Conservation (phyloP, 2,113 vertebrate genomes). For the Malurus cyaneus region DNA sequence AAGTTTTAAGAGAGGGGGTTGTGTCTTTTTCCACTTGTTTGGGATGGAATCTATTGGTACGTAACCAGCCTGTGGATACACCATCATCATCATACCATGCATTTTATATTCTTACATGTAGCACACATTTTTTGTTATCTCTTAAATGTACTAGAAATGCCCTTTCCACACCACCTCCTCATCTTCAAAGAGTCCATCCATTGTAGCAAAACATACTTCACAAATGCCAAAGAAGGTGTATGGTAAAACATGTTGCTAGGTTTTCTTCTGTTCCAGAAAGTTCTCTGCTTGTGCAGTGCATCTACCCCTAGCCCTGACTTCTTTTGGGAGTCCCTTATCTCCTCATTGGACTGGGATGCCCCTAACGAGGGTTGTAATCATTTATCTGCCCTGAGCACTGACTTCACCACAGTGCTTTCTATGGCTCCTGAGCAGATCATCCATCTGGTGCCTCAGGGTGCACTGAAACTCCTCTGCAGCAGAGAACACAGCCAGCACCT, state of each 20-base stretch:
- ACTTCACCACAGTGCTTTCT: neutral
- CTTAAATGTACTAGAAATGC: neutral
- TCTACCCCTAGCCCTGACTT: too few relatives aligned
- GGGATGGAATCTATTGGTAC: neutral
- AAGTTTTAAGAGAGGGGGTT: neutral
- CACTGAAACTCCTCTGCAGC: neutral
- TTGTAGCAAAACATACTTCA: neutral
- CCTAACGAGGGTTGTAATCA: neutral
- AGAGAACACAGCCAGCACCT: neutral
- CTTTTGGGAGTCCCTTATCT: neutral
- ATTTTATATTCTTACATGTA: neutral
- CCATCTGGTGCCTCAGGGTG: neutral
- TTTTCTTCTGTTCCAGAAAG: neutral
- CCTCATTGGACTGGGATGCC: neutral
- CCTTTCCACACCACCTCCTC: neutral
- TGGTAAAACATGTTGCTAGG: fast-evolving
- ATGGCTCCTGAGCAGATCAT: neutral
- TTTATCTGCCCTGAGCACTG: neutral
- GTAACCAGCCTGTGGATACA: neutral
- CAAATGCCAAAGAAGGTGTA: neutral
- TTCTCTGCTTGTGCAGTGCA: neutral
- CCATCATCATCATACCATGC: neutral
- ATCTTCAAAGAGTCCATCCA: neutral
- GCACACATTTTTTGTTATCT: neutral
- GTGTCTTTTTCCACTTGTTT: neutral